phyloP scores from a whole-genome alignment of 2,888 invertebrate genomes.

The Eupithecia insigniata region DNA sequence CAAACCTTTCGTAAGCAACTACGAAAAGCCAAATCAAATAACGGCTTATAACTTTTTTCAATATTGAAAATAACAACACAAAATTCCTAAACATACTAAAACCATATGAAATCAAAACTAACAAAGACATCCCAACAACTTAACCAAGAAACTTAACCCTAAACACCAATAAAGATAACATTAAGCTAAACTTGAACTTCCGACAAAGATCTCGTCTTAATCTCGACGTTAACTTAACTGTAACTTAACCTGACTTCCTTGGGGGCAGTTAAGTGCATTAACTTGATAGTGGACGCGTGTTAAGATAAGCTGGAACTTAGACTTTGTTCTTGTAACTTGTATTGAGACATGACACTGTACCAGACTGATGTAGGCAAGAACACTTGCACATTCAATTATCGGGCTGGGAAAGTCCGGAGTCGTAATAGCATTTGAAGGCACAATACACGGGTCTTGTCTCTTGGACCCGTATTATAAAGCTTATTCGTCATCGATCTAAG shows the following conservation, averaged over 20 bases:
- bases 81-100: background rate
- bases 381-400: background rate
- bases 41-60: background rate
- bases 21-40: background rate
- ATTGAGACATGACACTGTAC: background rate
- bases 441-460: too few relatives aligned
- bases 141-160: slow-evolving; percentile 35
- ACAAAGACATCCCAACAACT: slow-evolving; percentile 28
- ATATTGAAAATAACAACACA: background rate
- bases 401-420: background rate
- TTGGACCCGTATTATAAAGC: too few relatives aligned
- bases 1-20: background rate
- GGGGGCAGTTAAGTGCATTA: slow-evolving; percentile 42
- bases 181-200: slow-evolving; percentile 44
- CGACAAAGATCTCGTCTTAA: slow-evolving; percentile 49
- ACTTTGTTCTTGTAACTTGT: slow-evolving; percentile 31
- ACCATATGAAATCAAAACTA: slow-evolving; percentile 34
- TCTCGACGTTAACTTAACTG: slow-evolving; percentile 43
- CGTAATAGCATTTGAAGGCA: too few relatives aligned
- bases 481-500: too few relatives aligned
- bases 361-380: background rate
- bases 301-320: slow-evolving; percentile 43
- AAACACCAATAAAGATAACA: slow-evolving; percentile 43
- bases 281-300: slow-evolving; percentile 45
- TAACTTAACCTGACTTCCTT: slow-evolving; percentile 47